Evolutionary conservation across 2,113 vertebrate species (phyloP), one percentile per base, ranked within the genome.

Genomic region (Cynocephalus volans): DNA sequence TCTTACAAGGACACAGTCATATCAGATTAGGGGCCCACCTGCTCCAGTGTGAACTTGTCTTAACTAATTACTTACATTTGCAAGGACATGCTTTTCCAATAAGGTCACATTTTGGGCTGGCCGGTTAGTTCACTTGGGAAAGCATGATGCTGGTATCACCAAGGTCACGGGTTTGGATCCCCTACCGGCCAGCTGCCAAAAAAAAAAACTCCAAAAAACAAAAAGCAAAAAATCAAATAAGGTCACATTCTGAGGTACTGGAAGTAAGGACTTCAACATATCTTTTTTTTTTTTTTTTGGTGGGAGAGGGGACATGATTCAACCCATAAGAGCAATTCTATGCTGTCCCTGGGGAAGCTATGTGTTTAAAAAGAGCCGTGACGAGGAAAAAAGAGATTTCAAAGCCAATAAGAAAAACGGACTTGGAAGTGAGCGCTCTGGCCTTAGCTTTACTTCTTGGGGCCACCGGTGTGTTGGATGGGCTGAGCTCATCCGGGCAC

Each of bases 331-430:
- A 36, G 26, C 79, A 81, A 81, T 4, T 52, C 64, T 81, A 12
- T 82, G 50, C 54, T 72, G 52, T 77, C 84, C 70, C 48, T 18
- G 31, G 70, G 70, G 83, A 92, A 91, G 73, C 69, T 95, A 31
- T 73, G n/a, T 56, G n/a, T 93, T 70, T 70, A 88, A 77, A 64
- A 24, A 90, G 77, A 85, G 56, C 41, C 41, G 64, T 88, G 65
- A 88, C 92, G 87, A 65, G 58, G 54, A 86, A 72, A 62, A 82
- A 73, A 50, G 92, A 85, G 58, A 94, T 93, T 93, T 86, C 85
- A 89, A 73, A 95, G 81, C 50, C 81, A 45, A 86, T 41, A 93
- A 92, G 91, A 91, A 87, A 80, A 86, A 90, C 50, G 88, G 69
- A 75, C 54, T 48, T 80, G 58, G 56, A 88, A 87, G 75, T 45